These are phyloP conservation scores for Chalcis sispes DNA, from an alignment of 2,888 invertebrate species.

Conservation along the genomic window DNA sequence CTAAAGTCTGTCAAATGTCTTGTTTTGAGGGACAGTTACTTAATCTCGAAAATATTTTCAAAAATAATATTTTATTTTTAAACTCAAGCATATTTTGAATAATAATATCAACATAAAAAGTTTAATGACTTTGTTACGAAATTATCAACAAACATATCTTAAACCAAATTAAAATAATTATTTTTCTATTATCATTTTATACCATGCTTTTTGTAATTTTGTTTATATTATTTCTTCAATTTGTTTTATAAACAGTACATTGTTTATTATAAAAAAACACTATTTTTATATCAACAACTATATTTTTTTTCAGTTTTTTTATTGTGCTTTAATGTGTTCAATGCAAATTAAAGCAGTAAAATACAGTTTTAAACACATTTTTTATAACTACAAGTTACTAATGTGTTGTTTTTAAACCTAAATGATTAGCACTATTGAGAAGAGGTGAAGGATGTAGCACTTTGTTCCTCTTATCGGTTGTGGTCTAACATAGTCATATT, in stretches of 20 bases:
- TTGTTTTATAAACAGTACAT: conserved; percentile 1
- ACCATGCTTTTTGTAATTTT: conserved; percentile 29
- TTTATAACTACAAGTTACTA: conserved; percentile 18
- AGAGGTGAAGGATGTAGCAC: conserved; percentile 56
- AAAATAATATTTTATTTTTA: no score
- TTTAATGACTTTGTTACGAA: no score
- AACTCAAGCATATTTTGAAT: no score
- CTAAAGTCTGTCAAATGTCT: neutral
- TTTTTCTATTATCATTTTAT: neutral
- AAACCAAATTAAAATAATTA: neutral
- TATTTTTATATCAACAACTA: neutral
- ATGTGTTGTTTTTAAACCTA: conserved; percentile 30
- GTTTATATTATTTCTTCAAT: conserved; percentile 9
- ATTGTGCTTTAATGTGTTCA: conserved; percentile 6
- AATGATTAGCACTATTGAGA: conserved; percentile 48
- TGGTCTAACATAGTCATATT: conserved; percentile 45
- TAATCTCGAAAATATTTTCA: no score
- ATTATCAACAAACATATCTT: no score
- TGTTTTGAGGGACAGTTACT: no score
- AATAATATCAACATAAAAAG: no score
- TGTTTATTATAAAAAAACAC: neutral
- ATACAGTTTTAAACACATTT: conserved; percentile 17
- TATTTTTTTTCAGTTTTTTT: neutral
- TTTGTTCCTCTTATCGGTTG: conserved; percentile 50
- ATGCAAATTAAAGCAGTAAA: conserved; percentile 6